These are phyloP conservation scores for Sternarchorhynchus goeldii DNA, from an alignment of 2,797 vertebrate species.

Conservation along the genomic window DNA sequence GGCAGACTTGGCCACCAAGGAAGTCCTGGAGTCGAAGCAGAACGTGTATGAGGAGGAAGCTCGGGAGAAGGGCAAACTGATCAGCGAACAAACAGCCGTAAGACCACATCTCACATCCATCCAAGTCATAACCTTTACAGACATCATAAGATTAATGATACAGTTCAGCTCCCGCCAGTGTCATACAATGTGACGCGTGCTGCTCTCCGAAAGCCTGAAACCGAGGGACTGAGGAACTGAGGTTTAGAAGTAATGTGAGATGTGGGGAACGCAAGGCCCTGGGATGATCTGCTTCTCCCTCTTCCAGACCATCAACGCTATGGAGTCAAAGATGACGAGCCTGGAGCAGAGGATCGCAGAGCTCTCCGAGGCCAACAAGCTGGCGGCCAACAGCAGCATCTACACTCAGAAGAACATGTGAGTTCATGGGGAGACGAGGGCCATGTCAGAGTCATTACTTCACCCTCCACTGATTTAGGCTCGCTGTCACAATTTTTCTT, in stretches of 20 bases:
- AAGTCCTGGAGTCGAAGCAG: conserved; percentile 90
- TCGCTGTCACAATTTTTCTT: not conserved
- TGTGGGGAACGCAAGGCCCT: not conserved
- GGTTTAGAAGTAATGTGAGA: too few relatives aligned
- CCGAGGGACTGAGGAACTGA: too few relatives aligned
- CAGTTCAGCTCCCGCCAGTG: too few relatives aligned
- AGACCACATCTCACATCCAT: conserved; percentile 55
- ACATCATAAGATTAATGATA: too few relatives aligned
- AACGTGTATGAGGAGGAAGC: conserved; percentile 92
- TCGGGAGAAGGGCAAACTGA: conserved; percentile 89
- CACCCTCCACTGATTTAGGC: not conserved
- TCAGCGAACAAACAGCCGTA: conserved; percentile 97
- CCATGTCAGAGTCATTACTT: not conserved
- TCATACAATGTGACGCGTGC: too few relatives aligned
- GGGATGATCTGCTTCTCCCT: not conserved
- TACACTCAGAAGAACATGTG: conserved; percentile 99
- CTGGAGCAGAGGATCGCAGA: conserved; percentile 97
- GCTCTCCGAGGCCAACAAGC: conserved; percentile 95
- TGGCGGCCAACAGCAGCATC: conserved; percentile 97
- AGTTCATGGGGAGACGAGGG: conserved; percentile 62
- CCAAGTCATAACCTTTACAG: too few relatives aligned
- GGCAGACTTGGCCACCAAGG: conserved; percentile 94
- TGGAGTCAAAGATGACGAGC: conserved; percentile 98
- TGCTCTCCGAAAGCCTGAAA: too few relatives aligned
- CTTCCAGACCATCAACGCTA: conserved; percentile 93